These are phyloP conservation scores for Agonopterix subpropinquella DNA, from an alignment of 2,888 invertebrate genomes.

Conservation along the genomic window DNA sequence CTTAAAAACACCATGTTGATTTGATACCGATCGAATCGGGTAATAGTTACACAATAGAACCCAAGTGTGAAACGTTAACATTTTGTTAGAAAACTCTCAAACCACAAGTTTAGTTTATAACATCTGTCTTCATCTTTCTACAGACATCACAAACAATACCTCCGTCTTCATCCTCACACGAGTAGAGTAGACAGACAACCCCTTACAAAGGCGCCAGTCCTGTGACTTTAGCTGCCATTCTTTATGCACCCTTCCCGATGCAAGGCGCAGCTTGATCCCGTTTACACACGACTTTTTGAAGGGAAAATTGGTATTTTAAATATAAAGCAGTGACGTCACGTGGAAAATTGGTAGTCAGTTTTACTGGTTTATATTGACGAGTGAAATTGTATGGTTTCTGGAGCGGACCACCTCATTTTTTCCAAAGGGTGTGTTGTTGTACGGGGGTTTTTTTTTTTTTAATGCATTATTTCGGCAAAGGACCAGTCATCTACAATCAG, in stretches of 20 bases:
- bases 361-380: neutral
- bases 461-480: neutral
- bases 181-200: neutral
- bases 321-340: conserved; percentile 6
- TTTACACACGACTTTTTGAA: neutral
- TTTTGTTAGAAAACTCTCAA: no score
- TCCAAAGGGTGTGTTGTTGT: neutral
- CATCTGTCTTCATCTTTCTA: no score
- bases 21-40: no score
- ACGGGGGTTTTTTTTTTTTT: neutral
- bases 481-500: no score
- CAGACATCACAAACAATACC: no score
- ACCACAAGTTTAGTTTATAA: no score
- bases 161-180: no score
- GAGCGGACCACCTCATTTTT: no score
- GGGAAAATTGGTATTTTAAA: conserved; percentile 18
- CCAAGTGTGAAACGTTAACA: no score
- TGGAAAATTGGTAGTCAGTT: conserved; percentile 15
- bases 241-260: conserved; percentile 22
- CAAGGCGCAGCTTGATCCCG: conserved; percentile 18
- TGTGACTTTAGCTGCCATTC: conserved; percentile 14
- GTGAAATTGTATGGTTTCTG: no score
- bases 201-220: conserved; percentile 10
- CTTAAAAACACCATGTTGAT: no score
- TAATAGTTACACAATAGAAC: no score